A percentile compares a stretch with the other conserved stretches of the same genome.
phyloP scores from a whole-genome alignment of 1,140 invertebrate species.

The Drosophila auraria region DNA sequence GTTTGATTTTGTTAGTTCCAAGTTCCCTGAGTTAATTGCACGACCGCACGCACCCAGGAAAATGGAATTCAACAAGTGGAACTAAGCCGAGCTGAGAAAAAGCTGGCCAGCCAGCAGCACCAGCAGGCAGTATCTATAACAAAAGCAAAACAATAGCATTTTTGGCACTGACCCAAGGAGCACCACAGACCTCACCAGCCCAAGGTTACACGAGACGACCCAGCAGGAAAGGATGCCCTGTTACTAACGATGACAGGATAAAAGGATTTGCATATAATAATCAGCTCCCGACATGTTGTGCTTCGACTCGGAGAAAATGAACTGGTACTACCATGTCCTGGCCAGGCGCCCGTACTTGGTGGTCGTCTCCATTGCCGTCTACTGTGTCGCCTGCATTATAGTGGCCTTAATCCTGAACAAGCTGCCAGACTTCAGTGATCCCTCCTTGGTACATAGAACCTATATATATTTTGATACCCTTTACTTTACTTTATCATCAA shows the following conservation, averaged over 20 bases:
- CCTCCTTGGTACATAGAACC: constrained; percentile 86
- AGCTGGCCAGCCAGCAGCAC: not conserved
- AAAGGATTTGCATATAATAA: not conserved
- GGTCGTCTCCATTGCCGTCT: constrained; percentile 88
- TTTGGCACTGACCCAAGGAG: constrained; percentile 44
- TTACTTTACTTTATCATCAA: not conserved
- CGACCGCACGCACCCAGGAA: not conserved
- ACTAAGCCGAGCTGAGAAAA: constrained; percentile 14
- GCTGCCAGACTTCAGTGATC: constrained; percentile 92
- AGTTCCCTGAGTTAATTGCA: constrained; percentile 26
- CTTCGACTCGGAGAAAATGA: constrained; percentile 84
- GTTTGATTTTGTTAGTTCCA: constrained; percentile 37
- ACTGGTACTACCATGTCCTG: constrained; percentile 88
- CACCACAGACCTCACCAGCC: constrained; percentile 7
- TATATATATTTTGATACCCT: not conserved
- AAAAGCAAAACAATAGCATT: constrained; percentile 65
- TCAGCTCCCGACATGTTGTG: constrained; percentile 56
- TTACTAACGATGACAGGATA: constrained; percentile 28
- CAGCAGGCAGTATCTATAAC: constrained; percentile 63
- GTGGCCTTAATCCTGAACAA: constrained; percentile 89
- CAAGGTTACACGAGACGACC: constrained; percentile 53
- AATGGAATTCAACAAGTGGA: constrained; percentile 31
- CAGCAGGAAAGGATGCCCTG: constrained; percentile 15
- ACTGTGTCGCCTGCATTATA: constrained; percentile 90
- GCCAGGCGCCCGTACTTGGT: constrained; percentile 91